Conservation (phyloP, 2,888 invertebrate species). For the Byasa hedistus region DNA sequence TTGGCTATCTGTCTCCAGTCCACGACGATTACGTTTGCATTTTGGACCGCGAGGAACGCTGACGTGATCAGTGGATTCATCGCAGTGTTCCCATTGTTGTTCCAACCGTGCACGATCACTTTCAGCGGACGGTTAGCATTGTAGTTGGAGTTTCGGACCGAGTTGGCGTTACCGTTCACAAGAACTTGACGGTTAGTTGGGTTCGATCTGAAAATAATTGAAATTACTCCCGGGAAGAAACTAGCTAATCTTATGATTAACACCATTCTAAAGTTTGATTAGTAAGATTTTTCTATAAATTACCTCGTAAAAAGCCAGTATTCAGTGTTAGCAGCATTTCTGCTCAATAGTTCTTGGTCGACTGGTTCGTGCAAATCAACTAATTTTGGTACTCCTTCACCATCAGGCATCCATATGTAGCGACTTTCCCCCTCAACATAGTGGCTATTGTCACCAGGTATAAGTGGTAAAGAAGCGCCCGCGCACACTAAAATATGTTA, state of each 20-base stretch:
- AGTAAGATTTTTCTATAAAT: background rate
- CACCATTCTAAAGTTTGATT: no score
- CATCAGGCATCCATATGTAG: constrained; percentile 60
- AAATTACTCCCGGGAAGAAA: background rate
- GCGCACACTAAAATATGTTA: constrained; percentile 40
- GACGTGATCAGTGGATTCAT: constrained; percentile 43
- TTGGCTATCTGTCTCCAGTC: constrained; percentile 57
- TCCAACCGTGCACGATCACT: constrained; percentile 54
- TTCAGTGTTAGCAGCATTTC: constrained; percentile 52
- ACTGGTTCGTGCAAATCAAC: constrained; percentile 51
- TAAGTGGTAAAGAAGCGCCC: constrained; percentile 41
- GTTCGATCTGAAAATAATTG: constrained; percentile 41
- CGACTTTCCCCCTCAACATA: constrained; percentile 56
- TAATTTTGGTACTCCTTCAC: constrained; percentile 48
- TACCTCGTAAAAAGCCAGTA: constrained; percentile 56
- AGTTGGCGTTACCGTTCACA: constrained; percentile 42
- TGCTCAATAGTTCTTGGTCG: constrained; percentile 37
- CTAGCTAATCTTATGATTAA: no score
- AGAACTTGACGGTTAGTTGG: constrained; percentile 43
- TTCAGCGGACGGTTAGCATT: constrained; percentile 40
- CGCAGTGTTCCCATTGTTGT: constrained; percentile 42
- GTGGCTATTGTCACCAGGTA: constrained; percentile 55
- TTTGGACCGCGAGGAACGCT: constrained; percentile 44
- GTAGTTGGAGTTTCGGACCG: constrained; percentile 48
- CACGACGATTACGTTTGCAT: constrained; percentile 57